Evolutionary conservation across 30 jellyfish, hydroid and myxozoan species (phyloP).

Genomic region (Turritopsis dohrnii): DNA sequence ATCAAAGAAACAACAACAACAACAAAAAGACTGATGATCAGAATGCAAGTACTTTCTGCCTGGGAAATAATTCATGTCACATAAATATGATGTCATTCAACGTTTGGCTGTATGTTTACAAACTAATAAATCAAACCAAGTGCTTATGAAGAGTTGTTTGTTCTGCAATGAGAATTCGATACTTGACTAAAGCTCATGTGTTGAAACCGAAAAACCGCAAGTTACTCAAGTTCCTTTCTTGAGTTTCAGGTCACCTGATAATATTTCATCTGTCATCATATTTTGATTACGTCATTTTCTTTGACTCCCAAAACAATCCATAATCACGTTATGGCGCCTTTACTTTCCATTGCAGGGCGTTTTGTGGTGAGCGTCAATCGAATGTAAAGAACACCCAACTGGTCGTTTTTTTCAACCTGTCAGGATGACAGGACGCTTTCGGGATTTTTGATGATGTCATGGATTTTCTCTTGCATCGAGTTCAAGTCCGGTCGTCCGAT

Average conservation of each 20-base stretch:
- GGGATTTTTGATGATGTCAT: conserved; percentile 38
- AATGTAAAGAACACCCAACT: too few relatives aligned
- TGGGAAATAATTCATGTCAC: not conserved
- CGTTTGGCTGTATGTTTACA: not conserved
- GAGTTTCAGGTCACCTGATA: not conserved
- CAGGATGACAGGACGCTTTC: not conserved
- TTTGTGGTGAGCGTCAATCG: too few relatives aligned
- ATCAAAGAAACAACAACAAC: too few relatives aligned
- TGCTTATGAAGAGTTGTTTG: not conserved
- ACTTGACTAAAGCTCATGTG: not conserved
- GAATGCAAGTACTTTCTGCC: too few relatives aligned
- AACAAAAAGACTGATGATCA: too few relatives aligned
- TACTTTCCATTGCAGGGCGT: not conserved
- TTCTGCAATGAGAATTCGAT: not conserved
- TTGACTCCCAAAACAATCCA: not conserved
- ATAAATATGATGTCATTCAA: not conserved
- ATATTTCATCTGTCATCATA: too few relatives aligned
- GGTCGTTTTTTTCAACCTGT: too few relatives aligned
- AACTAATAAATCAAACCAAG: not conserved
- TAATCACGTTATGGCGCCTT: not conserved
- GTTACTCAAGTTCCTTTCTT: not conserved
- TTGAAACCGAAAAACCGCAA: not conserved
- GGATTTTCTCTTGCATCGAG: conserved; percentile 37
- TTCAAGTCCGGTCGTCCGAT: conserved; percentile 26
- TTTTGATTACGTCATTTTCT: not conserved